Evolutionary conservation across 2,888 invertebrate genomes (phyloP).

Genomic region (Lobophora halterata): DNA sequence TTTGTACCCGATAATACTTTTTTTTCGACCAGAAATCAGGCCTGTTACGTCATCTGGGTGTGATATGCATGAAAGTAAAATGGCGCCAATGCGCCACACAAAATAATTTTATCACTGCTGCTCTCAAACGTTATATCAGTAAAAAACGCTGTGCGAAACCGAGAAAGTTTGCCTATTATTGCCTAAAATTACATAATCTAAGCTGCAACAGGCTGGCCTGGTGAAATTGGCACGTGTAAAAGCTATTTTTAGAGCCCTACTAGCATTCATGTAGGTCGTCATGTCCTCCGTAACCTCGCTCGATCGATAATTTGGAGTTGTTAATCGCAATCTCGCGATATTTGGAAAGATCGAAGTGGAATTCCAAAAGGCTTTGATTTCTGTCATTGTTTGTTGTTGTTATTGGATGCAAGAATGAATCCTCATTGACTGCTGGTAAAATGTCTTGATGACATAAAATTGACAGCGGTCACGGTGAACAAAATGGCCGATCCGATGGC

Average conservation of each 20-base stretch:
- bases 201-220: constrained; percentile 17
- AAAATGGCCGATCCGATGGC: constrained; percentile 59
- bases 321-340: neutral
- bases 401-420: too few relatives aligned
- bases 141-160: too few relatives aligned
- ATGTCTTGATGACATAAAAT: constrained; percentile 72
- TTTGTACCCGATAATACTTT: constrained; percentile 25
- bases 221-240: constrained; percentile 59
- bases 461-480: constrained; percentile 64
- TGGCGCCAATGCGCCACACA: constrained; percentile 70
- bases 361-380: neutral
- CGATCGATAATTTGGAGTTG: constrained; percentile 39
- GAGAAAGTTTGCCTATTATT: constrained; percentile 6
- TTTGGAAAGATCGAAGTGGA: constrained; percentile 1
- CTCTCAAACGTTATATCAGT: too few relatives aligned
- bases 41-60: constrained; percentile 71
- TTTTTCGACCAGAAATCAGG: constrained; percentile 45
- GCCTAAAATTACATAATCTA: constrained; percentile 30
- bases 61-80: constrained; percentile 68
- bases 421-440: constrained; percentile 60
- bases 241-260: constrained; percentile 73
- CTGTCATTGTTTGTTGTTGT: constrained; percentile 62
- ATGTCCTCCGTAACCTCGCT: constrained; percentile 42
- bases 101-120: constrained; percentile 34
- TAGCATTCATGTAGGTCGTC: constrained; percentile 46